phyloP scores from a whole-genome alignment of 2,888 invertebrate species.

The Onchidella celtica region DNA sequence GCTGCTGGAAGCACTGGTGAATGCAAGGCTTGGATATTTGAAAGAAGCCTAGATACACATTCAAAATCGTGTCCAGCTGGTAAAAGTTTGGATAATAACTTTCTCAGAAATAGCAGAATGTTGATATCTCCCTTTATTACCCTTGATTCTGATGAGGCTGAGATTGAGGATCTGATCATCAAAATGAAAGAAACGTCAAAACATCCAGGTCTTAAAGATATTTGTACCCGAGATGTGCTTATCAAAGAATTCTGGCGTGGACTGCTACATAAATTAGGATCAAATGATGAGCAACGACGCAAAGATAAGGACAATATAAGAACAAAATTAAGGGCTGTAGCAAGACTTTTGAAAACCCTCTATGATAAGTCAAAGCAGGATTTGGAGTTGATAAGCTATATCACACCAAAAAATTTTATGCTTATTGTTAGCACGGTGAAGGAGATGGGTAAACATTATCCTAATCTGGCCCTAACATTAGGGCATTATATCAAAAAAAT shows the following conservation, averaged over 20 bases:
- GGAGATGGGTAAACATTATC: not conserved
- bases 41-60: not conserved
- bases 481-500: constrained; percentile 20
- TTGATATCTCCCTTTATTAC: not conserved
- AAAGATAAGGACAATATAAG: constrained; percentile 26
- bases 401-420: not conserved
- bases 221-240: not conserved
- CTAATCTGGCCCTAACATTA: not conserved
- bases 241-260: not conserved
- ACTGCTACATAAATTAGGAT: not conserved
- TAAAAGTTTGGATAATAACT: not conserved
- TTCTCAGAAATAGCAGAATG: constrained; percentile 8
- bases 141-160: not conserved
- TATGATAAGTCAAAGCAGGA: not conserved
- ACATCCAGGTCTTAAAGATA: not conserved
- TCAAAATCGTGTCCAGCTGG: not conserved
- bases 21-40: constrained; percentile 8
- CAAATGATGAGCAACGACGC: not conserved
- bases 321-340: constrained; percentile 13
- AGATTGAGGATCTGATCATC: not conserved
- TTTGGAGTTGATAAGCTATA: not conserved
- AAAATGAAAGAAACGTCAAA: constrained; percentile 11
- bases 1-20: too few relatives aligned
- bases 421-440: not conserved
- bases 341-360: constrained; percentile 2